phyloP scores from a whole-genome alignment of 2,113 vertebrate genomes.

The Dasyurus viverrinus region DNA sequence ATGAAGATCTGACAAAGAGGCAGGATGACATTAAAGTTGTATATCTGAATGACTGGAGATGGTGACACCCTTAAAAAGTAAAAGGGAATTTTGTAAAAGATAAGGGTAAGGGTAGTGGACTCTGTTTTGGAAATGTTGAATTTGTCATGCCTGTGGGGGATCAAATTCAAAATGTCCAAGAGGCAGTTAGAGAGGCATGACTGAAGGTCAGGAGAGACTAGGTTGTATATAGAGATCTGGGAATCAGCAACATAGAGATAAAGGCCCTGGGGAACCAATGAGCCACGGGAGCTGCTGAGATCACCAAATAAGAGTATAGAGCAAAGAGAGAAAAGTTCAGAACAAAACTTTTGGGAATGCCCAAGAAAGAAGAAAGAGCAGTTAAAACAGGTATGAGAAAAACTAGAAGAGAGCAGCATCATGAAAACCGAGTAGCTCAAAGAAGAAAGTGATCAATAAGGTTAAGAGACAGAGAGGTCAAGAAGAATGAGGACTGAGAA shows the following conservation, averaged over 20 bases:
- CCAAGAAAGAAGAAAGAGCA: not conserved
- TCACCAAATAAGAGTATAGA: not conserved
- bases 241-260: not conserved
- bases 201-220: not conserved
- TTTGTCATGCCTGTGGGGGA: not conserved
- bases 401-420: not conserved
- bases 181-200: not conserved
- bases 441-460: not conserved
- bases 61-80: not conserved
- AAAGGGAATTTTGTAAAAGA: not conserved
- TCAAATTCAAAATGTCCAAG: not conserved
- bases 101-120: not conserved
- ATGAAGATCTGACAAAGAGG: not conserved
- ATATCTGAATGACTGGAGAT: not conserved
- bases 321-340: not conserved
- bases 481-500: not conserved
- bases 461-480: not conserved
- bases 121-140: not conserved
- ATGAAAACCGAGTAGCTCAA: not conserved
- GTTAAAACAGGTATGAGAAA: not conserved
- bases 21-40: not conserved
- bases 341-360: not conserved
- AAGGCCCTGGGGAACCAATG: not conserved
- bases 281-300: not conserved
- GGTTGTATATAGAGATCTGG: not conserved